Evolutionary conservation across 2,888 invertebrate genomes (phyloP).

Genomic region (Lasioglossum calceatum): DNA sequence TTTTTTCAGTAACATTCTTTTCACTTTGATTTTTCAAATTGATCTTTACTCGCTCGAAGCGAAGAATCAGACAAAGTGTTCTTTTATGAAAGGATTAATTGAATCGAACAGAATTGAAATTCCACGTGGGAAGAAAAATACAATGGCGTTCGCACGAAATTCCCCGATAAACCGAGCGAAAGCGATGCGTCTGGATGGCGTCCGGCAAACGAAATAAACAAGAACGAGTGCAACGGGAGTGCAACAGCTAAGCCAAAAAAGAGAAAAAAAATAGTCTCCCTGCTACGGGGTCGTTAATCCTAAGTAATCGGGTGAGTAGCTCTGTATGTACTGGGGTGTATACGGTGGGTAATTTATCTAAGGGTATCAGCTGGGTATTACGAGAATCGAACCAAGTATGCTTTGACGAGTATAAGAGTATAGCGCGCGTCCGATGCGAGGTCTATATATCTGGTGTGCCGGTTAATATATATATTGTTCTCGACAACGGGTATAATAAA

Average conservation of each 20-base stretch:
- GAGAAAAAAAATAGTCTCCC: slow-evolving; percentile 49
- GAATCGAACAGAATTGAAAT: too few species aligned
- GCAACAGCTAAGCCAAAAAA: slow-evolving; percentile 62
- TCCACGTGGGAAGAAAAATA: neutral
- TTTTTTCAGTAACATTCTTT: too few species aligned
- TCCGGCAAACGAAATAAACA: slow-evolving; percentile 40
- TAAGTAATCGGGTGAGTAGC: slow-evolving; percentile 60
- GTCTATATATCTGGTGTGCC: slow-evolving; percentile 28
- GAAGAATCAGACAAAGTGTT: too few species aligned
- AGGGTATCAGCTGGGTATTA: slow-evolving; percentile 47
- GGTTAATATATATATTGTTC: slow-evolving; percentile 18
- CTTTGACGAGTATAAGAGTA: slow-evolving; percentile 22
- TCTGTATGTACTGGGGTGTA: slow-evolving; percentile 66
- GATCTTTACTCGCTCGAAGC: too few species aligned
- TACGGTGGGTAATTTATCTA: slow-evolving; percentile 51
- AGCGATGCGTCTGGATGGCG: slow-evolving; percentile 35
- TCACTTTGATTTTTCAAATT: too few species aligned
- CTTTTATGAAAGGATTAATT: too few species aligned
- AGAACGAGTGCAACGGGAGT: slow-evolving; percentile 67
- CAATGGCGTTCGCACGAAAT: neutral
- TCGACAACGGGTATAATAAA: neutral
- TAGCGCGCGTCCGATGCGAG: slow-evolving; percentile 36
- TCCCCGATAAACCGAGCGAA: neutral
- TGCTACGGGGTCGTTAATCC: slow-evolving; percentile 52
- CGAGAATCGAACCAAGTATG: slow-evolving; percentile 42